phyloP scores from a whole-genome alignment of 2,797 vertebrate genomes.

The Rallus crepitans region DNA sequence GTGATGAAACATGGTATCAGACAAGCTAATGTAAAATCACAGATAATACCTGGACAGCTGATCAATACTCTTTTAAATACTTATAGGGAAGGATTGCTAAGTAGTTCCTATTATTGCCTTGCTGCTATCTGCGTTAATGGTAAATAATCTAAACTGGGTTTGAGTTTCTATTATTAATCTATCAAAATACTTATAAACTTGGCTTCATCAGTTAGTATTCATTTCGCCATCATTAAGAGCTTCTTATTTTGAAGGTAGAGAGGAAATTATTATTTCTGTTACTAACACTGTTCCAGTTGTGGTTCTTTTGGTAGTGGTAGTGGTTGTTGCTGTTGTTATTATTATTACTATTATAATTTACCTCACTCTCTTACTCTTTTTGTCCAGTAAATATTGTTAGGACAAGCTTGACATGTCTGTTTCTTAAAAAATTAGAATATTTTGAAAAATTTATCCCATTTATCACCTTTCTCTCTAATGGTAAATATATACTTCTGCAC shows the following conservation, averaged over 20 bases:
- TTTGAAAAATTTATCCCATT: background rate
- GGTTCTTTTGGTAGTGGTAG: too few species aligned
- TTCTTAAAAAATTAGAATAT: background rate
- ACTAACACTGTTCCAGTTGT: background rate
- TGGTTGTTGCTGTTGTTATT: too few species aligned
- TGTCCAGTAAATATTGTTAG: constrained; percentile 5
- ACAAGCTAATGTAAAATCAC: background rate
- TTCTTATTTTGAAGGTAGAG: background rate
- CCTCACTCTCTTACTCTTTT: background rate
- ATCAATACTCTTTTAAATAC: constrained; percentile 3
- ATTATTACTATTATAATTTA: background rate
- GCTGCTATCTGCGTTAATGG: background rate
- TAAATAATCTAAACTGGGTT: constrained; percentile 8
- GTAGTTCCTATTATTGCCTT: background rate
- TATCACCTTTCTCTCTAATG: background rate
- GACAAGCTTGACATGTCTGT: background rate
- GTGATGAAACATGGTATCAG: background rate
- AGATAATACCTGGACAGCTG: background rate
- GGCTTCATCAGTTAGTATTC: background rate
- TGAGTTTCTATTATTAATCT: constrained; percentile 30
- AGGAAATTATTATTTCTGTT: background rate
- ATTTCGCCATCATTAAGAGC: background rate
- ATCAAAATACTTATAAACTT: background rate
- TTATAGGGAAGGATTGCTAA: constrained; percentile 14
- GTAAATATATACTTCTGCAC: background rate